Evolutionary conservation across 2,888 invertebrate genomes (phyloP).

Genomic region (Papilio protenor): DNA sequence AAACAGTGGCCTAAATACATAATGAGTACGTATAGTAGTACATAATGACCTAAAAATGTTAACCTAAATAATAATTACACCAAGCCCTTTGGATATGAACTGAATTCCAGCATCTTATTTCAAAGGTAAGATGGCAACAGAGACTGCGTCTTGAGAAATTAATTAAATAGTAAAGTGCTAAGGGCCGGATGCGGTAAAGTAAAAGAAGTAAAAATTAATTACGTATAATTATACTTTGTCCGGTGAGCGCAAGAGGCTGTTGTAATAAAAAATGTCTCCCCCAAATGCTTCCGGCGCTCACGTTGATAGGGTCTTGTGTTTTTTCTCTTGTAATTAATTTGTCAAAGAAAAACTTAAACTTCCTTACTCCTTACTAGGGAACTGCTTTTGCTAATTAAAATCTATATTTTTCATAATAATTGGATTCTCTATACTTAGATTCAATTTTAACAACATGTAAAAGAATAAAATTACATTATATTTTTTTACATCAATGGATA

Average conservation of each 20-base stretch:
- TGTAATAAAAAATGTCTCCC: conserved; percentile 31
- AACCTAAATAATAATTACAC: not conserved
- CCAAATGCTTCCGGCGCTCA: conserved; percentile 30
- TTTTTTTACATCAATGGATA: no score
- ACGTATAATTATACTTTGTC: conserved; percentile 22
- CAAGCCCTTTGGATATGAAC: not conserved
- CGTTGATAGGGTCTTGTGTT: conserved; percentile 18
- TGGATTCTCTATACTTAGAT: not conserved
- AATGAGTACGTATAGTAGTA: no score
- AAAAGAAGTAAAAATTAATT: conserved; percentile 34
- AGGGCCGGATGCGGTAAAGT: conserved; percentile 20
- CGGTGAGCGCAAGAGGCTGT: conserved; percentile 15
- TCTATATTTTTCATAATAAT: not conserved
- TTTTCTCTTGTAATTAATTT: conserved; percentile 30
- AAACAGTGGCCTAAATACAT: no score
- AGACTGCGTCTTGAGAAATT: conserved; percentile 21
- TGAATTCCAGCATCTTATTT: not conserved
- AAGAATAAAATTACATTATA: no score
- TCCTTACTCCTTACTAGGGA: not conserved
- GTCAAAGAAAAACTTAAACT: conserved; percentile 10
- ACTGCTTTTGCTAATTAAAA: conserved; percentile 10
- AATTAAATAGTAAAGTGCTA: conserved; percentile 31
- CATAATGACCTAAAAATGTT: not conserved
- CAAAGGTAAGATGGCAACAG: not conserved
- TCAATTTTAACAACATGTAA: no score